phyloP scores from a whole-genome alignment of 2,797 vertebrate genomes.

The Lates japonicus region DNA sequence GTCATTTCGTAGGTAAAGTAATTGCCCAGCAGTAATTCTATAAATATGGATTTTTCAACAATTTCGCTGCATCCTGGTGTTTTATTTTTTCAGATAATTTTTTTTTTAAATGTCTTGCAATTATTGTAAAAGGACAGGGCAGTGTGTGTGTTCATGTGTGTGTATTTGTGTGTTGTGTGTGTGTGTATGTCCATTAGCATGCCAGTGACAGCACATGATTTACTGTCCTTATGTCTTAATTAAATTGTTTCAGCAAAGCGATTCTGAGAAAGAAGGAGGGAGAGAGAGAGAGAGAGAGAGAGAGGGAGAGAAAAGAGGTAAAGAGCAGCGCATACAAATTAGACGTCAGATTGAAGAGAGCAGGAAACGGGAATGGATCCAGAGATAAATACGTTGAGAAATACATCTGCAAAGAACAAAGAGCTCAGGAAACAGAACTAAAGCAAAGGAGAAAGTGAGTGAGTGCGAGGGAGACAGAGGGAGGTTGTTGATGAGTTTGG shows the following conservation, averaged over 20 bases:
- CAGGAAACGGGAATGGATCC: slow-evolving; percentile 67
- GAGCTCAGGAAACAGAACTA: slow-evolving; percentile 47
- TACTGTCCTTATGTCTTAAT: slow-evolving; percentile 97
- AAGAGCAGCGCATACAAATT: slow-evolving; percentile 83
- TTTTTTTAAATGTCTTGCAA: slow-evolving; percentile 73
- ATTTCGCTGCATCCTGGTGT: slow-evolving; percentile 54
- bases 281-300: slow-evolving; percentile 36
- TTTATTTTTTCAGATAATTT: slow-evolving; percentile 54
- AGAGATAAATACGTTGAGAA: slow-evolving; percentile 56
- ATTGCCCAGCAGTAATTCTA: slow-evolving; percentile 70
- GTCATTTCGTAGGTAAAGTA: slow-evolving; percentile 66
- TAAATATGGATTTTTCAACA: slow-evolving; percentile 72
- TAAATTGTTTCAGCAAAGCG: slow-evolving; percentile 97
- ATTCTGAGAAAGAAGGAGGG: slow-evolving; percentile 78
- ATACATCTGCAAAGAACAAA: slow-evolving; percentile 60
- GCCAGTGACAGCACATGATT: slow-evolving; percentile 94
- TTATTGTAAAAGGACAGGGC: slow-evolving; percentile 75
- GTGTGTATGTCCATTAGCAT: slow-evolving; percentile 57
- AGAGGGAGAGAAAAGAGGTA: slow-evolving; percentile 55
- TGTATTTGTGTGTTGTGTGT: neutral
- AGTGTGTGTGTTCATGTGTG: slow-evolving; percentile 28
- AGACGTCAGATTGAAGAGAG: slow-evolving; percentile 80
- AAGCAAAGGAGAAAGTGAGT: slow-evolving; percentile 35
- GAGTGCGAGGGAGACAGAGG: slow-evolving; percentile 14
- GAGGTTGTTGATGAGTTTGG: slow-evolving; percentile 17